A percentile compares a stretch with the other conserved stretches of the same genome.
phyloP scores from a whole-genome alignment of 2,113 vertebrate species.

The Ammodytes dubius region DNA sequence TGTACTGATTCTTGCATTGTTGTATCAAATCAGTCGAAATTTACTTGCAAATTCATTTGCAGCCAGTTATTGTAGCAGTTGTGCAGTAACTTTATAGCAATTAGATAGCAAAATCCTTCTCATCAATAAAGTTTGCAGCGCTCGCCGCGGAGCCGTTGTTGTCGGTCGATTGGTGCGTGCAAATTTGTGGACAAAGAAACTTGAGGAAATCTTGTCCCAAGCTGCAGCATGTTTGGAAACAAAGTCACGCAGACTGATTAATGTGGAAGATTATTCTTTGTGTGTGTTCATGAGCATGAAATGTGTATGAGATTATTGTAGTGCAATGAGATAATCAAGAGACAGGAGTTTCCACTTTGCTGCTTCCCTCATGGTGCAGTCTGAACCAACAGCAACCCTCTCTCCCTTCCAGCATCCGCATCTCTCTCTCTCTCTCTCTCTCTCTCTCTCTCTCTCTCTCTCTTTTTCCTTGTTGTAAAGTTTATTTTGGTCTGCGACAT shows the following conservation, averaged over 20 bases:
- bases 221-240: background rate
- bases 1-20: background rate
- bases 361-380: slow-evolving; percentile 9
- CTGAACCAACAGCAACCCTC: slow-evolving; percentile 1
- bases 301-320: slow-evolving; percentile 15
- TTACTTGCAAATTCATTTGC: background rate
- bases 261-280: slow-evolving; percentile 10
- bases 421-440: background rate
- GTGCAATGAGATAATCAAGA: slow-evolving; percentile 40
- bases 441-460: background rate
- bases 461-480: slow-evolving; percentile 6
- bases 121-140: background rate
- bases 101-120: background rate
- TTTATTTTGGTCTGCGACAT: slow-evolving; percentile 38
- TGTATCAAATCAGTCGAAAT: background rate
- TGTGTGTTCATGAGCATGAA: slow-evolving; percentile 24
- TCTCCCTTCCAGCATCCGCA: slow-evolving; percentile 4
- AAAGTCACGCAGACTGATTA: slow-evolving; percentile 10
- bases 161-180: background rate
- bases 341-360: slow-evolving; percentile 50
- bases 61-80: background rate
- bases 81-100: background rate
- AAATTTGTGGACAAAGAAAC: background rate
- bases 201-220: background rate
- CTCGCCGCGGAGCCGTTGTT: background rate